Base-by-base conservation (phyloP, 2,797 vertebrate species). In the Gallirallus australis region DNA sequence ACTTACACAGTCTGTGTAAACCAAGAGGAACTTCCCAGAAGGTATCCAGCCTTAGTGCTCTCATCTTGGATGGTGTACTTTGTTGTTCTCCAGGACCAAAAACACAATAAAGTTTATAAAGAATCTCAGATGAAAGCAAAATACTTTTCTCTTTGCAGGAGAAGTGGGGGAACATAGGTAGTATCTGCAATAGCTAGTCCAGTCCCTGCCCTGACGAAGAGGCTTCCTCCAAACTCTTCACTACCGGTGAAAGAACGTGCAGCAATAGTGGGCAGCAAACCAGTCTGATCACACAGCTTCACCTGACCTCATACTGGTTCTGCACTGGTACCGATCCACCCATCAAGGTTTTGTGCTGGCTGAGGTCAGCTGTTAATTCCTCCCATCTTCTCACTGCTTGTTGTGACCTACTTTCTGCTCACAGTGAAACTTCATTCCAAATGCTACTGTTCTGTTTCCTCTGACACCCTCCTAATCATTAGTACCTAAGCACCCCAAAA, bases 401-500 rank as follows among this genome's bases (percentile, higher is more conserved):
- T 45, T 45, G 52, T 52, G 33, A 50, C 23, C 7, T 19, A 33
- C 33, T 48, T 64, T 64, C 45, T 60, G 52, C 56, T 56, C 31
- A 40, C 23, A 37, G 16, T 24, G 77, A 53, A 86, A 54, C 24
- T 42, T 77, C 6, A 30, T 31, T 76, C 39, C 18, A n/a, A 60
- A 68, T 12, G 47, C 11, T 12, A 57, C 6, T 35, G 24, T 11
- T 72, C 20, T 8, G 2, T 15, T 81, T 57, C 60, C 23, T 37
- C 25, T 47, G 35, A 25, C 24, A 30, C 0, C 0, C 12, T 12
- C 8, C 3, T 10, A 14, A 60, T 37, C 1, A 0, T 39, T 33
- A 53, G 11, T 5, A 56, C 25, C 3, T 63, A 25, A 63, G 61
- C 37, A 78, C 7, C 19, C 7, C 33, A 37, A 66, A 76, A 47